Conservation (phyloP, 2,797 vertebrate species). For the Siniperca scherzeri region DNA sequence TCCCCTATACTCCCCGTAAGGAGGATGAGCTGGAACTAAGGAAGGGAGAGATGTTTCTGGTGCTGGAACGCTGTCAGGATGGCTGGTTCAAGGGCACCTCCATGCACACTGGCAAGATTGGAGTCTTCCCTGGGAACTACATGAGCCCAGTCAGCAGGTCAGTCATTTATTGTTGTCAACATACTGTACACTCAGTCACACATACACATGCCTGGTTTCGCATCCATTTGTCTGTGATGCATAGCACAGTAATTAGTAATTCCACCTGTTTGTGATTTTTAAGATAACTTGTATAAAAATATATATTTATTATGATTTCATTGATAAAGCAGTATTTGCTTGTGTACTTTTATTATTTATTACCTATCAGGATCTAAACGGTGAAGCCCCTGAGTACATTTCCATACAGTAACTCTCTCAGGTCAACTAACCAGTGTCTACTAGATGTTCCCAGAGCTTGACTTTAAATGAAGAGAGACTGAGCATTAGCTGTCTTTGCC, state of each 20-base stretch:
- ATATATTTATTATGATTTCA: neutral
- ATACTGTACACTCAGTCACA: conserved; percentile 7
- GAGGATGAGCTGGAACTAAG: conserved; percentile 98
- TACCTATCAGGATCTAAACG: too few species aligned
- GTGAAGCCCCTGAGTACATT: too few species aligned
- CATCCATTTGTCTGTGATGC: conserved; percentile 9
- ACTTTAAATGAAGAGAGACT: neutral
- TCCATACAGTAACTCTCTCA: too few species aligned
- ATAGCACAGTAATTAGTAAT: neutral
- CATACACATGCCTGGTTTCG: neutral
- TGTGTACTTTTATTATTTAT: too few species aligned
- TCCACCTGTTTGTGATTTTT: neutral
- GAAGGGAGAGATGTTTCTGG: conserved; percentile 98
- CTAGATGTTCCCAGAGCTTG: neutral
- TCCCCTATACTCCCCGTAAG: conserved; percentile 95
- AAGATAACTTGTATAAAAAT: neutral
- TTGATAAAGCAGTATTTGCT: too few species aligned
- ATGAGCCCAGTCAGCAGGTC: conserved; percentile 98
- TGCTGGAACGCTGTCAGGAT: conserved; percentile 98
- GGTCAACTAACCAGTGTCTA: too few species aligned
- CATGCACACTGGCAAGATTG: conserved; percentile 98
- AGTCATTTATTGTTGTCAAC: conserved; percentile 40
- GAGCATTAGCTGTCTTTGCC: neutral
- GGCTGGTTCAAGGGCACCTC: conserved; percentile 99
- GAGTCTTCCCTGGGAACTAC: conserved; percentile 99